These are phyloP conservation scores for Athripsodes cinereus DNA, from an alignment of 2,888 invertebrate species.

Conservation along the genomic window DNA sequence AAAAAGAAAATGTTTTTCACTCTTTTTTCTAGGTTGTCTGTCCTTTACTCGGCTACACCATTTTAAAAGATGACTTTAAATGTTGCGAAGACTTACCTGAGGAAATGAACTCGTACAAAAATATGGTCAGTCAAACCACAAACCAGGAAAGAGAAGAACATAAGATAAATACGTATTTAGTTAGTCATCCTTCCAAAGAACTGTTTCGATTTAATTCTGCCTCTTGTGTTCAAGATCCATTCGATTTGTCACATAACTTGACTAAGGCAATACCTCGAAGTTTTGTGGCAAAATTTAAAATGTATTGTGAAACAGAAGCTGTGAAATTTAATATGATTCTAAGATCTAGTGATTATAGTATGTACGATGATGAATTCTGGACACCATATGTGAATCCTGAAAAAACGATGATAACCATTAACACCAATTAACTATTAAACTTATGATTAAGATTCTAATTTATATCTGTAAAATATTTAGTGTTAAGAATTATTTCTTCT, in stretches of 20 bases:
- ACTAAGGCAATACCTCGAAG: conserved; percentile 37
- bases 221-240: conserved; percentile 50
- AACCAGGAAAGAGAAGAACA: not conserved
- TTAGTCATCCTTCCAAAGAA: conserved; percentile 30
- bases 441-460: too few relatives aligned
- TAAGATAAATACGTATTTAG: conserved; percentile 6
- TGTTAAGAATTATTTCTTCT: too few relatives aligned
- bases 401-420: too few relatives aligned
- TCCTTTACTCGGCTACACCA: conserved; percentile 40
- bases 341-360: not conserved
- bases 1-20: not conserved
- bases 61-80: conserved; percentile 38
- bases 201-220: conserved; percentile 36
- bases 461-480: too few relatives aligned
- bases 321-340: conserved; percentile 1
- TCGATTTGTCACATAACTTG: conserved; percentile 45
- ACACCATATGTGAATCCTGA: too few relatives aligned
- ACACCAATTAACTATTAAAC: too few relatives aligned
- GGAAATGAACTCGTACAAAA: conserved; percentile 37
- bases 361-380: conserved; percentile 10
- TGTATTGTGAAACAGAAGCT: conserved; percentile 29
- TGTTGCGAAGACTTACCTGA: conserved; percentile 33
- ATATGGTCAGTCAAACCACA: conserved; percentile 7
- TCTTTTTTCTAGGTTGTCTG: conserved; percentile 33
- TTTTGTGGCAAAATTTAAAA: conserved; percentile 32